Percentiles rank a stretch among this genome's conserved stretches.
phyloP scores from a whole-genome alignment of 2,888 invertebrate genomes.

The Drosophila hamatofila region DNA sequence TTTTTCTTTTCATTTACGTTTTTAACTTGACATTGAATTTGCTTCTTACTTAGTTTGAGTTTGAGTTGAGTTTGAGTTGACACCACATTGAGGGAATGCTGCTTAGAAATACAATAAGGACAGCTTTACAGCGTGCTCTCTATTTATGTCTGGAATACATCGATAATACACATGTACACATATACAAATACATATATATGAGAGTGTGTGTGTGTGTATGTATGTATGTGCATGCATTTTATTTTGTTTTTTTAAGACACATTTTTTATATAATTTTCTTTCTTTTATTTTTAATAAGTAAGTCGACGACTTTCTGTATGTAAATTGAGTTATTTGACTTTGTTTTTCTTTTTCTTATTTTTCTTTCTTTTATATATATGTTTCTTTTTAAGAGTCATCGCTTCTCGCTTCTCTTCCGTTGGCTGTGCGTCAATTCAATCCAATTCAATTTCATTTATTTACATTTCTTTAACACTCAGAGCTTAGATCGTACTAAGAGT shows the following conservation, averaged over 20 bases:
- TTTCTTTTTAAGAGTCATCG: constrained; percentile 6
- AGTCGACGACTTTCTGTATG: constrained; percentile 31
- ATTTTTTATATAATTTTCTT: constrained; percentile 46
- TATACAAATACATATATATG: constrained; percentile 30
- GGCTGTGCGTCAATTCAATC: constrained; percentile 60
- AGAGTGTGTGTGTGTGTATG: constrained; percentile 9
- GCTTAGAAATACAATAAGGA: constrained; percentile 41
- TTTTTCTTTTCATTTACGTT: background rate
- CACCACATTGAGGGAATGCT: constrained; percentile 41
- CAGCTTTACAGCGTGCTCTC: constrained; percentile 48
- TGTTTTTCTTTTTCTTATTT: background rate
- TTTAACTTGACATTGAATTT: constrained; percentile 9
- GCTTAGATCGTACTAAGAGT: constrained; percentile 58
- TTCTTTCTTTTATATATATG: background rate
- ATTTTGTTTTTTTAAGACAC: constrained; percentile 69
- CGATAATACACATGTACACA: constrained; percentile 15
- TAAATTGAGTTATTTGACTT: background rate
- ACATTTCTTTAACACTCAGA: constrained; percentile 75
- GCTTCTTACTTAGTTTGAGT: background rate
- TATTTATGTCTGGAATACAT: constrained; percentile 28
- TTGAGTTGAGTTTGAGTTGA: constrained; percentile 34
- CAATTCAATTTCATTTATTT: constrained; percentile 54
- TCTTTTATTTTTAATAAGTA: constrained; percentile 61
- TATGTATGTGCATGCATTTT: constrained; percentile 19
- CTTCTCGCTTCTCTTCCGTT: constrained; percentile 5